Conservation (phyloP, 2,888 invertebrate species). For the Furcula furcula region DNA sequence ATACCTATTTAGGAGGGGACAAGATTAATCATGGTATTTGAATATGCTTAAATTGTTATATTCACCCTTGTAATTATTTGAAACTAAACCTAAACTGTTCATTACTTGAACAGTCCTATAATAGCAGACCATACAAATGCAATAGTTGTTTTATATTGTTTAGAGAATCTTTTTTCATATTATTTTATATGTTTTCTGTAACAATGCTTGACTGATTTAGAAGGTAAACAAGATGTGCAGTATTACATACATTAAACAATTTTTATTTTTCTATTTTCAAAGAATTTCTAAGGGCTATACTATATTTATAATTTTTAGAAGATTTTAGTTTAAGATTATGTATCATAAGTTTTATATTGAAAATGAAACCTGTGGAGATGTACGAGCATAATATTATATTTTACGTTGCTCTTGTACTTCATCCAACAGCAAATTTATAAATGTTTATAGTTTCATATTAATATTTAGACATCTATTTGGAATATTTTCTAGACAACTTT, state of each 20-base stretch:
- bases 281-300: constrained; percentile 63
- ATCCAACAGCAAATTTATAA: constrained; percentile 52
- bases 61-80: constrained; percentile 28
- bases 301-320: constrained; percentile 70
- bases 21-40: constrained; percentile 30
- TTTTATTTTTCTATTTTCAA: constrained; percentile 73
- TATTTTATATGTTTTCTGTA: constrained; percentile 51
- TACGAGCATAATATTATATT: constrained; percentile 40
- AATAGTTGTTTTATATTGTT: constrained; percentile 40
- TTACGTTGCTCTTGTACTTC: constrained; percentile 52
- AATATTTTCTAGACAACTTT: constrained; percentile 48
- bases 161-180: constrained; percentile 41
- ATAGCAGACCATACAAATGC: constrained; percentile 42
- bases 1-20: constrained; percentile 14
- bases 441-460: constrained; percentile 29
- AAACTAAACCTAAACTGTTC: constrained; percentile 40
- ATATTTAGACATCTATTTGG: constrained; percentile 34
- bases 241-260: constrained; percentile 69
- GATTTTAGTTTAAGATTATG: constrained; percentile 41
- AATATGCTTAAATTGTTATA: constrained; percentile 57
- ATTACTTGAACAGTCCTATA: constrained; percentile 45
- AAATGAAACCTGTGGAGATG: constrained; percentile 48
- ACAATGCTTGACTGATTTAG: constrained; percentile 76
- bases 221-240: constrained; percentile 70
- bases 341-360: constrained; percentile 41